A percentile compares a stretch with the other conserved stretches of the same genome.
These are phyloP conservation scores for Margarornis squamiger DNA, from an alignment of 2,797 vertebrate species.

Conservation along the genomic window DNA sequence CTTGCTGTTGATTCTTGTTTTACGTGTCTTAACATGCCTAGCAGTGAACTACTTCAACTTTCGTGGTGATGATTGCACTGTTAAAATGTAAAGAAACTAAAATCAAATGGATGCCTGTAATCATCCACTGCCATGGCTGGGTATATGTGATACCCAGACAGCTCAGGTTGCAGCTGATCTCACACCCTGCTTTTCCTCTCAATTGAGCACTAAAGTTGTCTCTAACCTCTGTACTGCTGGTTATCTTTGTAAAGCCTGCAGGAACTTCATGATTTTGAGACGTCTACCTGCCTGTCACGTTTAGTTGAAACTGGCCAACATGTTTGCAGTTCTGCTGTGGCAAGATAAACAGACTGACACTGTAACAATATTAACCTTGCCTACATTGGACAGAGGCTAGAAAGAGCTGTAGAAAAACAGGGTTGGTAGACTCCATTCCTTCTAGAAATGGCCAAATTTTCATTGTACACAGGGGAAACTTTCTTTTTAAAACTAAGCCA, in stretches of 20 bases:
- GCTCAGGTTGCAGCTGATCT: not conserved
- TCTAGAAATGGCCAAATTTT: not conserved
- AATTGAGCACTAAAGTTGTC: not conserved
- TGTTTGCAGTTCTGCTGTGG: not conserved
- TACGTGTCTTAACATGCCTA: not conserved
- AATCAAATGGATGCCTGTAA: not conserved
- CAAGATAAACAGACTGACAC: not conserved
- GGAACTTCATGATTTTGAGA: not conserved
- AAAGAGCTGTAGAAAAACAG: not conserved
- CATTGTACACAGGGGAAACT: not conserved
- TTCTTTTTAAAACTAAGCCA: not conserved
- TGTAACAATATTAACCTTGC: not conserved
- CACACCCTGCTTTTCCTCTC: not conserved
- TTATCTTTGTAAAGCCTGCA: not conserved
- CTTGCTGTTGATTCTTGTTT: not conserved
- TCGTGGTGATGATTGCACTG: not conserved
- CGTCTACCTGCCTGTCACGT: not conserved
- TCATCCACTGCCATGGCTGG: not conserved
- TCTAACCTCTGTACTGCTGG: not conserved
- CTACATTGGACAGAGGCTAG: not conserved
- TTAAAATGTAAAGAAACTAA: not conserved
- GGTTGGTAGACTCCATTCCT: not conserved
- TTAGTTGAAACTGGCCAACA: not conserved
- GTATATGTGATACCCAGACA: no score
- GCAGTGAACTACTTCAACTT: not conserved